Evolutionary conservation across 2,888 invertebrate species (phyloP), one percentile per base, ranked within the genome.

Genomic region (Drosophila flavopinicola): DNA sequence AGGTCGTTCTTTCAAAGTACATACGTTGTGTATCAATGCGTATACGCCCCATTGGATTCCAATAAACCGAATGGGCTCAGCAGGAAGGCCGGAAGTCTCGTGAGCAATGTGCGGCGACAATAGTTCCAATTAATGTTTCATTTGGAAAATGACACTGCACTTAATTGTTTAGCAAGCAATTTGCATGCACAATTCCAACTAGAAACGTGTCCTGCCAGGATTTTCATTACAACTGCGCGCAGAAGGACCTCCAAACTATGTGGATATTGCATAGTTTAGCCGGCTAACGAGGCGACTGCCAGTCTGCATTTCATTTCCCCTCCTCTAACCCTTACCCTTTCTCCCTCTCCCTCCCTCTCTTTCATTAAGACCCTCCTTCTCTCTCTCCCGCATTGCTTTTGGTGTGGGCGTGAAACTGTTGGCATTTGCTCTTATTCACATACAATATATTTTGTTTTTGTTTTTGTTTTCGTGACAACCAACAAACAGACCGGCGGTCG

Each of bases 101-200:
- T 45, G 24, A 60, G 59, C 39, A 68, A 53, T 24, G 30, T 29
- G 33, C 11, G 17, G 24, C 37, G 53, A 54, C 64, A 71, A 51
- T 60, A 48, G 59, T 64, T 74, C 30, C 70, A 73, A 74, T 82
- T 69, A 79, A 69, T 78, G 47, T 70, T 70, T 68, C 49, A 71
- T 63, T 60, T 59, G 32, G 24, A 15, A 63, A 79, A 37, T 60
- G 76, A 67, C 79, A 66, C 58, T 65, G 61, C 60, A 64, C 49
- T 66, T 72, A 72, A 72, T 83, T 77, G 70, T 75, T 72, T 63
- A 45, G 64, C 67, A 53, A 77, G 71, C 67, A 69, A 79, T 83
- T 76, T 70, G 49, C 69, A 72, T 76, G 45, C 41, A 20, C 25
- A 48, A 67, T 56, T 59, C 6, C 6, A 32, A 13, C 30, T 35